phyloP scores from a whole-genome alignment of 2,797 vertebrate genomes.

The Hoplostethus mediterraneus region DNA sequence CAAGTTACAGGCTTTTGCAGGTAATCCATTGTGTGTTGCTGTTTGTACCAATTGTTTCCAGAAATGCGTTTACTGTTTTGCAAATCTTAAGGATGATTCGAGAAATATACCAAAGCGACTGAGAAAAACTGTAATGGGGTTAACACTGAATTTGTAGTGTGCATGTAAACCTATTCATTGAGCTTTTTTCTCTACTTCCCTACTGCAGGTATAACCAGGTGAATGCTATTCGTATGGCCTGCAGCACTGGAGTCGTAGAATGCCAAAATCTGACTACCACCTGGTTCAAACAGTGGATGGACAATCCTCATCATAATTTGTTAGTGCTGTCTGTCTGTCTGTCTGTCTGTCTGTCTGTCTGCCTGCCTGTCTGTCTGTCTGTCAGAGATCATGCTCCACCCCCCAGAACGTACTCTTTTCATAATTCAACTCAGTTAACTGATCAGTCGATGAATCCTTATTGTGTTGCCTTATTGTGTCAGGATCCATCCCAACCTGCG shows the following conservation, averaged over 20 bases:
- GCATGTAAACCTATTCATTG: too few species aligned
- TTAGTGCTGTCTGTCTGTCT: slow-evolving; percentile 63
- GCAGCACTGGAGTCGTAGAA: slow-evolving; percentile 74
- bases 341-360: neutral
- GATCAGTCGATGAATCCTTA: neutral
- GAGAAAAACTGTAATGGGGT: too few species aligned
- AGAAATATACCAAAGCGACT: too few species aligned
- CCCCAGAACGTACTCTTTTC: neutral
- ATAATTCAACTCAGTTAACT: neutral
- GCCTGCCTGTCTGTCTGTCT: neutral
- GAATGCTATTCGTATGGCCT: slow-evolving; percentile 87
- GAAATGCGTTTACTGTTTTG: too few species aligned
- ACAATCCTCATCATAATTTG: slow-evolving; percentile 22
- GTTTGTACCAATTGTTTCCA: too few species aligned
- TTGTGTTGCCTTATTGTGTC: slow-evolving; percentile 8
- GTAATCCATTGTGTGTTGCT: too few species aligned
- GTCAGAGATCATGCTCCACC: neutral
- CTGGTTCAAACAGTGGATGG: slow-evolving; percentile 80
- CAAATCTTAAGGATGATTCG: too few species aligned
- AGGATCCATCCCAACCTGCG: slow-evolving; percentile 91
- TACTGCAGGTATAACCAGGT: slow-evolving; percentile 88
- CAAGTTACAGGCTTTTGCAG: too few species aligned
- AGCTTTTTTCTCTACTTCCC: neutral
- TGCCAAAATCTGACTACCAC: slow-evolving; percentile 69
- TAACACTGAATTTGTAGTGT: too few species aligned